phyloP scores from a whole-genome alignment of 2,797 vertebrate genomes.

The Acanthornis magna region DNA sequence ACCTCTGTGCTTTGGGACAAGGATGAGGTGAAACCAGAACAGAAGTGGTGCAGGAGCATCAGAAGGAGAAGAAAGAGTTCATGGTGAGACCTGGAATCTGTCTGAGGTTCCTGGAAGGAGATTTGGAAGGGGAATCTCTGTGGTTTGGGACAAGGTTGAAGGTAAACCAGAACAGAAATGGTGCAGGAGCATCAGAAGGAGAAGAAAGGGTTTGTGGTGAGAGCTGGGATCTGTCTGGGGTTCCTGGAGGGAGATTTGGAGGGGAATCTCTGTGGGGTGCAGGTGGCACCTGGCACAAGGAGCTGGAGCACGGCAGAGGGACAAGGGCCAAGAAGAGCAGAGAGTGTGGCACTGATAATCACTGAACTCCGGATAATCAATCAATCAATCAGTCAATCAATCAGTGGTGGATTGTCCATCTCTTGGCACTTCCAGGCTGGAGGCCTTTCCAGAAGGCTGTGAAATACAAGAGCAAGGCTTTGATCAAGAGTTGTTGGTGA shows the following conservation, averaged over 20 bases:
- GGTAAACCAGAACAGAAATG: background rate
- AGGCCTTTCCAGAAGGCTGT: background rate
- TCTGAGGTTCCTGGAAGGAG: background rate
- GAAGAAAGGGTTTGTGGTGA: too few species aligned
- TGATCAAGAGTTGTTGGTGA: background rate
- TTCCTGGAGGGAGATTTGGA: too few species aligned
- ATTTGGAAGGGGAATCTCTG: too few species aligned
- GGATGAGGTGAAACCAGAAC: background rate
- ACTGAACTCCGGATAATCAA: background rate
- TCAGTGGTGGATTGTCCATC: background rate
- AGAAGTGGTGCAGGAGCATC: background rate
- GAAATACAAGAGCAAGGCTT: background rate
- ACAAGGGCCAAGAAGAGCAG: background rate
- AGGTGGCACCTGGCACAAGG: background rate
- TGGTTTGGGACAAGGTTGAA: background rate
- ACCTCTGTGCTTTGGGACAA: too few species aligned
- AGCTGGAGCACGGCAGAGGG: background rate
- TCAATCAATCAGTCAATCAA: accelerated
- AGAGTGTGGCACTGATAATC: background rate
- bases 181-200: background rate
- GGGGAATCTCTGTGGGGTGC: background rate
- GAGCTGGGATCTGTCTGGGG: background rate
- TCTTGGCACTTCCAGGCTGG: background rate
- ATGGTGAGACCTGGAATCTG: background rate
- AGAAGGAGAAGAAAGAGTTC: background rate